Evolutionary conservation across 1,140 invertebrate species (phyloP).

Genomic region (Diuraphis noxia): DNA sequence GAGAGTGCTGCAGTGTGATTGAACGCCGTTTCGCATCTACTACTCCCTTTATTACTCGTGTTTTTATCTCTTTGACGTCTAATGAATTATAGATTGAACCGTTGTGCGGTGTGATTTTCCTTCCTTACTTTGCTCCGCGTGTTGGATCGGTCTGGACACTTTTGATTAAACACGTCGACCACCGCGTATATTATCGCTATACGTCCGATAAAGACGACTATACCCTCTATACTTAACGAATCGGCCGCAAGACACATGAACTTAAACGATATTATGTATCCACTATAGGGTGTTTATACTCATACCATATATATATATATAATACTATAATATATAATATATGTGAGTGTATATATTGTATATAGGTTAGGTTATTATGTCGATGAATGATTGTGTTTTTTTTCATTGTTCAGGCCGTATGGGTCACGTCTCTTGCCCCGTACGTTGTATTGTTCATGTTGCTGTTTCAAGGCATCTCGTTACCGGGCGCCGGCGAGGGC

Average conservation of each 20-base stretch:
- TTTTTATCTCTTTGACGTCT: conserved; percentile 52
- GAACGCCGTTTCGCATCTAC: conserved; percentile 33
- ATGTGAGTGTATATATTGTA: background rate
- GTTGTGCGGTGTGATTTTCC: background rate
- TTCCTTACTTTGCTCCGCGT: background rate
- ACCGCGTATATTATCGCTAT: background rate
- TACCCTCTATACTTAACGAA: background rate
- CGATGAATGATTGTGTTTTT: background rate
- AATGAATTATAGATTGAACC: conserved; percentile 53
- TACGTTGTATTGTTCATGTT: conserved; percentile 90
- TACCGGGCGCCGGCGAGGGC: conserved; percentile 87
- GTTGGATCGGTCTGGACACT: background rate
- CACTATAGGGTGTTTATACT: background rate
- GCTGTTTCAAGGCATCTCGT: conserved; percentile 82
- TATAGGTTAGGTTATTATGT: background rate
- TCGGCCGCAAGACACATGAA: background rate
- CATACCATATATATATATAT: background rate
- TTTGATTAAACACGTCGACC: background rate
- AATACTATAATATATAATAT: background rate
- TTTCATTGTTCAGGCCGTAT: conserved; percentile 77
- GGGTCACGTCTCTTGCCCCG: conserved; percentile 92
- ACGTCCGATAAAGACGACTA: background rate
- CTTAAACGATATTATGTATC: background rate
- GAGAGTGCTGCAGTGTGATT: background rate
- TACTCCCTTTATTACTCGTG: conserved; percentile 44